phyloP scores from a whole-genome alignment of 2,797 vertebrate genomes.

The Leuciscus waleckii region DNA sequence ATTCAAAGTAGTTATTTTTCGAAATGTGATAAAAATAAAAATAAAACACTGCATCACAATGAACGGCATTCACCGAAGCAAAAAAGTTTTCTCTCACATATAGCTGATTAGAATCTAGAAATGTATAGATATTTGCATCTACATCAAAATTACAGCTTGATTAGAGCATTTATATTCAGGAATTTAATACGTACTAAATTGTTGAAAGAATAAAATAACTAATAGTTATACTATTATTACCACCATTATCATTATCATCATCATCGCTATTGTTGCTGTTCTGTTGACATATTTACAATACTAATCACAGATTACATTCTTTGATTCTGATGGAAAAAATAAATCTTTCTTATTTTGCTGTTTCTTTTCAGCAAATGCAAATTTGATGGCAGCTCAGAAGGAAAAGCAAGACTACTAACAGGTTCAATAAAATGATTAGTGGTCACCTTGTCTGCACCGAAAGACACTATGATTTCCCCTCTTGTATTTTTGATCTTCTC shows the following conservation, averaged over 20 bases:
- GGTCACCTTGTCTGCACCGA: constrained; percentile 80
- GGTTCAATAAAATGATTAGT: constrained; percentile 82
- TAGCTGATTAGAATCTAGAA: constrained; percentile 17
- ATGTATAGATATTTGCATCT: background rate
- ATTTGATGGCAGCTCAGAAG: background rate
- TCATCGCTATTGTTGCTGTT: background rate
- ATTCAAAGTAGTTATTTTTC: constrained; percentile 19
- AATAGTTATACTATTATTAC: constrained; percentile 7
- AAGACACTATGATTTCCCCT: constrained; percentile 86
- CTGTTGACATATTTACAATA: constrained; percentile 1
- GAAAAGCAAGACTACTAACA: constrained; percentile 66
- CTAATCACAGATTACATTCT: constrained; percentile 7
- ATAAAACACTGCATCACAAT: constrained; percentile 64
- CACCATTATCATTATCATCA: background rate
- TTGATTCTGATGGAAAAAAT: background rate
- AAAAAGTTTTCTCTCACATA: background rate
- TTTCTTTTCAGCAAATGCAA: constrained; percentile 15
- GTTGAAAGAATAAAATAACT: background rate
- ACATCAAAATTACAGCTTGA: constrained; percentile 22
- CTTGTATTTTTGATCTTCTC: constrained; percentile 68
- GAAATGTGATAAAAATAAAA: background rate
- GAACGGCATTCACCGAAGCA: background rate
- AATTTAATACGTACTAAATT: background rate
- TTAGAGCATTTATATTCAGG: background rate
- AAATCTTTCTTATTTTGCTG: background rate